These are phyloP conservation scores for Periplaneta americana DNA, from an alignment of 1,140 invertebrate genomes.

Conservation along the genomic window DNA sequence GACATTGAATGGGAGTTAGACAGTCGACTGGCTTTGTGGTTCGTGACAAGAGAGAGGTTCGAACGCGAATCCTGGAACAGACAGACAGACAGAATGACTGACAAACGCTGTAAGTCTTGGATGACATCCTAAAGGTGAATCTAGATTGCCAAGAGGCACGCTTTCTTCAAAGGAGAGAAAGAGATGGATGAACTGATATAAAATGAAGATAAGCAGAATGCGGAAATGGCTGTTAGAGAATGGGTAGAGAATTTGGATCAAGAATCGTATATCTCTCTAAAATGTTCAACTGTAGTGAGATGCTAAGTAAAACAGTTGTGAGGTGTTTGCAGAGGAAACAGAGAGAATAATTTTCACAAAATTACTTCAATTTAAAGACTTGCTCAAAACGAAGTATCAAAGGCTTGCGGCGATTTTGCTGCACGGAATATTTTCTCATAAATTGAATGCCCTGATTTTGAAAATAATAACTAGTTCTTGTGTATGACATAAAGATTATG, in stretches of 20 bases:
- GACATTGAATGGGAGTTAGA: background rate
- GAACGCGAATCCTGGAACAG: background rate
- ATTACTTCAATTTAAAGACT: too few relatives aligned
- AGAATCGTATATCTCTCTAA: background rate
- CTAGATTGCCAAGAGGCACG: background rate
- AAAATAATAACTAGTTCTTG: too few relatives aligned
- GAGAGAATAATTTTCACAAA: too few relatives aligned
- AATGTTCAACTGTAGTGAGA: too few relatives aligned
- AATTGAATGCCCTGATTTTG: too few relatives aligned
- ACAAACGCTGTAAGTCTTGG: background rate
- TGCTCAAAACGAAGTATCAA: too few relatives aligned
- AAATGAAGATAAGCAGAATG: background rate
- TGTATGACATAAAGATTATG: too few relatives aligned
- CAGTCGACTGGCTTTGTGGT: background rate
- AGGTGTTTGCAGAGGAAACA: too few relatives aligned
- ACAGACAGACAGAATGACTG: background rate
- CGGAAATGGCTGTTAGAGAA: background rate
- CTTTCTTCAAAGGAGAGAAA: background rate
- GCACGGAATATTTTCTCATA: too few relatives aligned
- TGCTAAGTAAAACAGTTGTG: too few relatives aligned
- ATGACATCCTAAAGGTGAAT: background rate
- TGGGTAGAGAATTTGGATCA: background rate
- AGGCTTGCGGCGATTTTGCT: too few relatives aligned
- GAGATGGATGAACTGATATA: background rate
- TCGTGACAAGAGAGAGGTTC: background rate